Evolutionary conservation across 2,113 vertebrate species (phyloP).

Genomic region (Pomatorhinus ruficollis): DNA sequence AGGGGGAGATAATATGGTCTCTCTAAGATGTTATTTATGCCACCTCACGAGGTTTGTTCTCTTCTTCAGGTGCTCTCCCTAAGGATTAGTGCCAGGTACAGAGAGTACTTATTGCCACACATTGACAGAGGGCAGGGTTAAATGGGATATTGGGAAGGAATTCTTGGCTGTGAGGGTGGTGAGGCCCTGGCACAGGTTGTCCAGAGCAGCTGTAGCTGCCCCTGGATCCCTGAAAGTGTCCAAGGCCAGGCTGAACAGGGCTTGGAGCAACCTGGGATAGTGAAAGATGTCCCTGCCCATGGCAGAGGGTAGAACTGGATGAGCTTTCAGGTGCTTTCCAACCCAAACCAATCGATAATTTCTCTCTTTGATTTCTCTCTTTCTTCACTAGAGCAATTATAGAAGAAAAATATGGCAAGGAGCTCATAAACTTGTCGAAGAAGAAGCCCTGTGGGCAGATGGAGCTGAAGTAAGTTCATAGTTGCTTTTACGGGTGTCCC

Average conservation of each 20-base stretch:
- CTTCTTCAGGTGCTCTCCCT: background rate
- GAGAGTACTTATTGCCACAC: background rate
- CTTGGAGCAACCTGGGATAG: background rate
- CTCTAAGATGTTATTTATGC: background rate
- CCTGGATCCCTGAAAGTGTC: no score
- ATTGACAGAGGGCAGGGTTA: background rate
- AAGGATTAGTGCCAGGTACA: background rate
- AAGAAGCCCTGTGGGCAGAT: slow-evolving; percentile 92
- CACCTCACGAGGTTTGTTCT: background rate
- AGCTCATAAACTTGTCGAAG: slow-evolving; percentile 85
- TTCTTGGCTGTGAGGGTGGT: background rate
- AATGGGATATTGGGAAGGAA: background rate
- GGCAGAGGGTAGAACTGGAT: background rate
- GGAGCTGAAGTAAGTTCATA: slow-evolving; percentile 89
- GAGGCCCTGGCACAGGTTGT: background rate
- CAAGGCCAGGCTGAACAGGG: fast-evolving
- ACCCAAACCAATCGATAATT: fast-evolving
- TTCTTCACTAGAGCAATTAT: slow-evolving; percentile 80
- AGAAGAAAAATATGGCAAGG: slow-evolving; percentile 95
- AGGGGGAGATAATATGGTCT: background rate
- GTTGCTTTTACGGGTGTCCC: background rate
- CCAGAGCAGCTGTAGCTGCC: background rate
- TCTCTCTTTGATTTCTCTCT: background rate
- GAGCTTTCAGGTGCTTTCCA: background rate
- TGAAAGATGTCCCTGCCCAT: background rate